Conservation (phyloP, 2,113 vertebrate species). For the Aegotheles bennettii region DNA sequence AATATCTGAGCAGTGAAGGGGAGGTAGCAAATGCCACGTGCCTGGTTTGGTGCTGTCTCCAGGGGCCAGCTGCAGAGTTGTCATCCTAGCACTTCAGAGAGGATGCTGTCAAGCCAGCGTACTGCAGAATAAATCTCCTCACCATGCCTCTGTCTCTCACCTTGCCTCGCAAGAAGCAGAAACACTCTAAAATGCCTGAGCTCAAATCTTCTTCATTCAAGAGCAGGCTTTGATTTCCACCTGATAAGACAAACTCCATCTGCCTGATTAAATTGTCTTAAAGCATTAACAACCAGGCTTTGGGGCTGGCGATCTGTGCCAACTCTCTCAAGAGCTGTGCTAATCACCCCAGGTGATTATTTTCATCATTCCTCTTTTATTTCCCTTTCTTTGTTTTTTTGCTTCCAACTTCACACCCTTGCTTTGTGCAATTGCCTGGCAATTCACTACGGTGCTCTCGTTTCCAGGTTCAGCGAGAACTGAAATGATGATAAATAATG, state of each 20-base stretch:
- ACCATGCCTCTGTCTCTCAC: background rate
- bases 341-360: background rate
- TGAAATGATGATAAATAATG: background rate
- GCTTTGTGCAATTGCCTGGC: background rate
- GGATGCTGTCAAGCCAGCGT: background rate
- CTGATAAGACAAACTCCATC: background rate
- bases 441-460: background rate
- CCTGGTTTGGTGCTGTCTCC: background rate
- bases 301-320: rapidly evolving
- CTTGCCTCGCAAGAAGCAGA: background rate
- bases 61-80: background rate
- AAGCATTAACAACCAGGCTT: background rate
- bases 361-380: background rate
- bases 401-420: background rate
- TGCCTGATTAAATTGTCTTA: background rate
- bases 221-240: background rate
- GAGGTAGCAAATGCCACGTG: background rate
- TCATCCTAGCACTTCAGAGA: background rate
- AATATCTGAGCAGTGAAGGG: background rate
- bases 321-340: background rate
- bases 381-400: background rate
- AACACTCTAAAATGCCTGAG: rapidly evolving
- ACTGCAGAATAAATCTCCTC: background rate
- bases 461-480: background rate
- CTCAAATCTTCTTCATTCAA: background rate